Evolutionary conservation across 2,797 vertebrate species (phyloP).

Genomic region (Propithecus perrieri): DNA sequence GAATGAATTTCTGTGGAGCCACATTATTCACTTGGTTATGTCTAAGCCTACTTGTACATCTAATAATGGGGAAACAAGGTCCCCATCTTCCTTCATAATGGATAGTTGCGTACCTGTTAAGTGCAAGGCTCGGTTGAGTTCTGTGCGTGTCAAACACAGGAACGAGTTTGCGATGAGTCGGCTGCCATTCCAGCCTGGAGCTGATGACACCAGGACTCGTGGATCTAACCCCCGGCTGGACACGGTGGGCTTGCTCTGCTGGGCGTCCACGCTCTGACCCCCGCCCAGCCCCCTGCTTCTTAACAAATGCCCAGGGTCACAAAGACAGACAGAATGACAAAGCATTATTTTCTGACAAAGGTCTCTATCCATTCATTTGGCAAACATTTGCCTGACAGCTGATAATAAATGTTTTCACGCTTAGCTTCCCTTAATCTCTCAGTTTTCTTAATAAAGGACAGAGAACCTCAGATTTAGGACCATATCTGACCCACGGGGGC

Average conservation of each 20-base stretch:
- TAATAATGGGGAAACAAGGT: fast-evolving
- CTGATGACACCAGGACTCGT: not conserved
- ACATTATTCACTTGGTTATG: fast-evolving
- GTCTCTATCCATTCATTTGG: not conserved
- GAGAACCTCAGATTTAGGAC: not conserved
- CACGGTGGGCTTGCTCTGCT: not conserved
- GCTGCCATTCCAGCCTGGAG: not conserved
- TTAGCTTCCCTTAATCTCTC: not conserved
- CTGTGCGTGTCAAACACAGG: fast-evolving
- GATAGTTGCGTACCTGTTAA: fast-evolving
- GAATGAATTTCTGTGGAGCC: not conserved
- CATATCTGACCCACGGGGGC: not conserved
- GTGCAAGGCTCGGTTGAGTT: not conserved
- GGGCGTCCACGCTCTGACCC: not conserved
- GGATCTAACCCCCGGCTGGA: not conserved
- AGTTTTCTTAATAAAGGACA: not conserved
- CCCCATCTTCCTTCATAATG: fast-evolving
- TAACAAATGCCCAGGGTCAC: not conserved
- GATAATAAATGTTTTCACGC: too few relatives aligned
- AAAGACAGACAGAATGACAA: not conserved
- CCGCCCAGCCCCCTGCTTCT: not conserved
- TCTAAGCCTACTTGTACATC: not conserved
- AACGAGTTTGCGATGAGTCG: fast-evolving
- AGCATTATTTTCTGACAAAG: not conserved
- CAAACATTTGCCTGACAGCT: too few relatives aligned